These are phyloP conservation scores for Anolis apletophallus DNA, from an alignment of 2,797 vertebrate genomes.

Conservation along the genomic window DNA sequence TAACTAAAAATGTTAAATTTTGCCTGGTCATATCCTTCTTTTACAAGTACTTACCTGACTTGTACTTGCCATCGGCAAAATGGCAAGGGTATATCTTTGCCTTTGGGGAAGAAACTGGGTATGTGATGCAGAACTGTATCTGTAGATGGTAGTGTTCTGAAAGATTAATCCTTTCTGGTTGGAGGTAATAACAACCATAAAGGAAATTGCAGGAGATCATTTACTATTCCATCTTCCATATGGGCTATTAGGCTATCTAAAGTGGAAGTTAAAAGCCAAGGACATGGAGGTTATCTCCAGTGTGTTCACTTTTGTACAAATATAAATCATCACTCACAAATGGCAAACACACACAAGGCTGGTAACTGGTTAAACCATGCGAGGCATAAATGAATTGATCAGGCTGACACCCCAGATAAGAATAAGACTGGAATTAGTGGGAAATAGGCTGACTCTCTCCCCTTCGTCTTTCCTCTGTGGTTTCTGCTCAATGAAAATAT, in stretches of 20 bases:
- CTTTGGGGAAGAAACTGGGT: neutral
- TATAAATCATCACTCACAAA: neutral
- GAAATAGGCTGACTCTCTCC: neutral
- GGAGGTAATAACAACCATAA: neutral
- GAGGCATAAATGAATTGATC: neutral
- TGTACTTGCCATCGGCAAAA: neutral
- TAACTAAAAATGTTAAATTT: neutral
- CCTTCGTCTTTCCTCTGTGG: neutral
- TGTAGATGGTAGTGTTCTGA: neutral
- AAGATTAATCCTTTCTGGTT: neutral
- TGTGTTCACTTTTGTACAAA: neutral
- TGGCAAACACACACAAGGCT: neutral
- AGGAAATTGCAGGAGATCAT: neutral
- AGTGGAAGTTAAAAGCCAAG: slow-evolving; percentile 8
- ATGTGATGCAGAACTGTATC: neutral
- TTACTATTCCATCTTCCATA: neutral
- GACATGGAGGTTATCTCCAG: slow-evolving; percentile 11
- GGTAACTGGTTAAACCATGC: neutral
- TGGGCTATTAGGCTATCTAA: neutral
- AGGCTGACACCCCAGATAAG: neutral
- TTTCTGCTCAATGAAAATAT: neutral
- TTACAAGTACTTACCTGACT: neutral
- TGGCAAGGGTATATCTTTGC: neutral
- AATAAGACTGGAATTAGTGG: neutral
- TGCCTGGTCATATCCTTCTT: neutral